phyloP scores from a whole-genome alignment of 2,888 invertebrate species.

The Limnephilus auricula region DNA sequence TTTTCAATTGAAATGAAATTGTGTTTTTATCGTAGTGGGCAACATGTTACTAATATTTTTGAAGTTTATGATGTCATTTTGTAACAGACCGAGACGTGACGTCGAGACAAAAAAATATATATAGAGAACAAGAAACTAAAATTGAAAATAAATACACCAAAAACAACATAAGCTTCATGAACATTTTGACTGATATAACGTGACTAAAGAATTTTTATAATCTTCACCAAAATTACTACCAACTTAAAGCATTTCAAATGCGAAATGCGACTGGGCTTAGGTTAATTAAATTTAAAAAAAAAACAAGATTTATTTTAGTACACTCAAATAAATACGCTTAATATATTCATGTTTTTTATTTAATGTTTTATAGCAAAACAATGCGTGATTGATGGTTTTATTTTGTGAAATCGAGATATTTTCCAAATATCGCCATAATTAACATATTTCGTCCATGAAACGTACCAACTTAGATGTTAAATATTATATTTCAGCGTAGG shows the following conservation, averaged over 20 bases:
- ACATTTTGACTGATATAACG: not conserved
- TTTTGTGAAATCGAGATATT: slow-evolving; percentile 19
- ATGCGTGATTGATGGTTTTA: slow-evolving; percentile 11
- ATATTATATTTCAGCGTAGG: slow-evolving; percentile 5
- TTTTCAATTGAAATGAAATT: not conserved
- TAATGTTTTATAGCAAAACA: not conserved
- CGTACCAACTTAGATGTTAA: slow-evolving; percentile 7
- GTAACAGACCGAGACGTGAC: not conserved
- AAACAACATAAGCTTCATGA: not conserved
- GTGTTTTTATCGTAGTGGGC: not conserved
- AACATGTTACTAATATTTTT: not conserved
- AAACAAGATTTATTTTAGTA: slow-evolving; percentile 5
- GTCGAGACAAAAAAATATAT: not conserved
- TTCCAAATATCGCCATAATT: slow-evolving; percentile 2
- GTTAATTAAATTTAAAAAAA: not conserved
- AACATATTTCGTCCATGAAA: slow-evolving; percentile 39
- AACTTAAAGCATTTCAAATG: not conserved
- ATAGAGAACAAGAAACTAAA: not conserved
- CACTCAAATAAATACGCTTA: not conserved
- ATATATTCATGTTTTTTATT: not conserved
- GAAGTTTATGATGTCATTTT: not conserved
- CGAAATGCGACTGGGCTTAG: not conserved
- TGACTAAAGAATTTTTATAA: not conserved
- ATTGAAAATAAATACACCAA: not conserved
- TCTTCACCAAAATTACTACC: not conserved